Base-by-base conservation (phyloP, 2,888 invertebrate genomes). In the Operophtera brumata region DNA sequence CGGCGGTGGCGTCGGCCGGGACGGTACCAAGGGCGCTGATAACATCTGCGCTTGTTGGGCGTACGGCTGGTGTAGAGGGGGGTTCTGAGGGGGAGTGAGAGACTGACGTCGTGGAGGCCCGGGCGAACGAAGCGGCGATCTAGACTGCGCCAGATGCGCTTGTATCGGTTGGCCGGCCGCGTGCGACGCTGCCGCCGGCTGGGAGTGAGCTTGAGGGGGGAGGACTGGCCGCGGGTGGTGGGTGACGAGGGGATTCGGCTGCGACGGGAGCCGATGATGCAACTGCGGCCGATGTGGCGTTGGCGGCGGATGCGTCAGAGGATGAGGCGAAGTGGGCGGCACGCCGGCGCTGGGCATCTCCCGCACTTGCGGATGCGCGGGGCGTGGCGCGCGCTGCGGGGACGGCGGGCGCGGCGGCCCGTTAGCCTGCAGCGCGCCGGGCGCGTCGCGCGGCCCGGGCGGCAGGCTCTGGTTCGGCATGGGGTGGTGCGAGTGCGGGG, bases 101-200 rank as follows among this genome's bases (percentile, higher is more conserved):
- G 59, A 43, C 13, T 50, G 54, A 0, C 48, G 48, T 7, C 46
- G 48, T 26, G 62, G 57, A n/a, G 46, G 62, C 28, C 59, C 47
- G 11, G 65, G 54, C 26, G 91, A 92, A 91, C 58, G 89, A 82
- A 57, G 82, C 82, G 57, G 83, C n/a, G 66, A 63, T 26, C 50
- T 20, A 1, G 61, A 26, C 8, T 58, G 58, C 6, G 65, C 57
- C 42, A 70, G 34, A 44, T 68, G 69, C 32, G 56, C 37, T 20
- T 68, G 63, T 32, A 69, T 47, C 62, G 11, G 56, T 41, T 20
- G 53, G 35, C 43, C 50, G 7, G 12, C 25, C 46, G 54, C 35
- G 32, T 47, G 55, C 14, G 46, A 32, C 14, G 46, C 26, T 11
- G 40, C 2, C 32, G 55, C 13, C 26, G 51, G 43, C 7, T 51